These are phyloP conservation scores for Pipa parva DNA, from an alignment of 2,113 vertebrate species.

Conservation along the genomic window DNA sequence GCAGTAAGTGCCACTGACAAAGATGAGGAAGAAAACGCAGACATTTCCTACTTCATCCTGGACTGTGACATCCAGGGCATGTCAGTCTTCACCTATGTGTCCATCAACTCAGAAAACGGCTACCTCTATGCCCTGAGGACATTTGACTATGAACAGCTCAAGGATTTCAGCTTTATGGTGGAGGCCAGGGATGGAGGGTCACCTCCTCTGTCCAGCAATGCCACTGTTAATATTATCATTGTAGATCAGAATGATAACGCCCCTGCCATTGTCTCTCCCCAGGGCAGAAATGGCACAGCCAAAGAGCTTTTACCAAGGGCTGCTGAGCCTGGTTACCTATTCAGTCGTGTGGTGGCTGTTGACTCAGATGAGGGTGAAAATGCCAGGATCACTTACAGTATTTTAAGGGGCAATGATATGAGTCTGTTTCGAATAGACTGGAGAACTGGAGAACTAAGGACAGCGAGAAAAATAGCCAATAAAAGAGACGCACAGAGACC, in stretches of 20 bases:
- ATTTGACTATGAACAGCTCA: conserved; percentile 94
- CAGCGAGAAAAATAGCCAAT: conserved; percentile 74
- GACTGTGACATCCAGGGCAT: conserved; percentile 95
- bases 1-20: conserved; percentile 88
- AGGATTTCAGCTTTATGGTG: conserved; percentile 90
- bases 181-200: conserved; percentile 79
- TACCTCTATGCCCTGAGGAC: conserved; percentile 91
- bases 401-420: conserved; percentile 87
- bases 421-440: conserved; percentile 93
- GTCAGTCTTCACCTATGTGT: conserved; percentile 96
- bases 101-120: conserved; percentile 94
- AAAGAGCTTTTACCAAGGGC: conserved; percentile 82
- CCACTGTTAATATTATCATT: conserved; percentile 84
- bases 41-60: conserved; percentile 85
- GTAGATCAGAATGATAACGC: conserved; percentile 96
- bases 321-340: conserved; percentile 88
- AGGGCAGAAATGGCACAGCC: conserved; percentile 85
- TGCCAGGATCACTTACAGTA: conserved; percentile 88
- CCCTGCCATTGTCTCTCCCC: conserved; percentile 81
- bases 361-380: conserved; percentile 94
- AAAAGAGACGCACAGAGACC: conserved; percentile 84
- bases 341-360: conserved; percentile 86
- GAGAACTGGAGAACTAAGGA: conserved; percentile 90
- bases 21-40: conserved; percentile 85
- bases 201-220: conserved; percentile 77